Evolutionary conservation across 2,888 invertebrate species (phyloP), one percentile per base, ranked within the genome.

Genomic region (Tromatobia lineatoria): DNA sequence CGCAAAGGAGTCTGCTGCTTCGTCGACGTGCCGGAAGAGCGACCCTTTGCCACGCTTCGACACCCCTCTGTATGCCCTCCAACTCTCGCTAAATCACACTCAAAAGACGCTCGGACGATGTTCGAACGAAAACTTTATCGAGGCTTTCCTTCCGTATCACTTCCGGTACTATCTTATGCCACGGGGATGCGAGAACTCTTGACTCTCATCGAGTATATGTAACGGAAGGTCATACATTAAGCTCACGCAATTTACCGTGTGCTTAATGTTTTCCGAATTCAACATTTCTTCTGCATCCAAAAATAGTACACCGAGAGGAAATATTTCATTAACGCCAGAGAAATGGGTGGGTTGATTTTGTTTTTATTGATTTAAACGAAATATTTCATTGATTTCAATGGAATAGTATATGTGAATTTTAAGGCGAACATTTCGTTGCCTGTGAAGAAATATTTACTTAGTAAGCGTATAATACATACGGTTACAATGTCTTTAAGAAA

Each of bases 1-100:
- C 20, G 45, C 45, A 50, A 70, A 42, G 47, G 69, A 45, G 61
- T 38, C 34, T 38, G 61, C 59, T 54, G 69, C 74, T 74, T 74
- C 64, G 42, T 25, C 69, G 29, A 75, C 70, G 54, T 67, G 25
- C 75, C 78, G 82, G 79, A 83, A 83, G 74, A 64, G 64, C n/a
- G 70, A 79, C 64, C 57, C 78, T 83, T 79, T 70, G 78, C 79
- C 69, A 66, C 81, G 70, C 77, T 79, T 79, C 75, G 74, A 79
- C 82, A 70, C 73, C 59, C 59, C 45, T 7, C 25, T 25, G 45
- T 42, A 20, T 47, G 29, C 34, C 74, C 18, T 29, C 52, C 18
- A 23, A 50, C 42, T 50, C 54, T 13, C 13, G 50, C 61, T 45
- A n/a, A 61, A 57, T 71, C 50, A 54, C 61, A 29, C 78, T 61